Percentiles rank a stretch among this genome's conserved stretches.
Conservation (phyloP, 2,888 invertebrate species). For the Drosophila paranaensis region DNA sequence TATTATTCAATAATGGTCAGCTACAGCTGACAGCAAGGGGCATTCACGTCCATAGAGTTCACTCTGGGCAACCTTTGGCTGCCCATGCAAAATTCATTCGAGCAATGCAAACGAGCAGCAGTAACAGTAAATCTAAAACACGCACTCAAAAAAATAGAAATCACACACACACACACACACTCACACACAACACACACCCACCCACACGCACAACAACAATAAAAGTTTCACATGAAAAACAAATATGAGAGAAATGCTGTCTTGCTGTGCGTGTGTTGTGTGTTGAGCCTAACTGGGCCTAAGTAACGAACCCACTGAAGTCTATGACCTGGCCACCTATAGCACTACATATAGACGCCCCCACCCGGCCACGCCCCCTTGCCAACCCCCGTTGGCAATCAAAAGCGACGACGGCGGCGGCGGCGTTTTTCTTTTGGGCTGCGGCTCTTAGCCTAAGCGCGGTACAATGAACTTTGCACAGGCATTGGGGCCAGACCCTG, state of each 20-base stretch:
- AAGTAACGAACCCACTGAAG: constrained; percentile 41
- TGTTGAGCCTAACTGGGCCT: constrained; percentile 42
- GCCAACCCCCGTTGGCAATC: constrained; percentile 60
- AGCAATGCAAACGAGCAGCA: constrained; percentile 20
- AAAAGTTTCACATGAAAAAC: constrained; percentile 50
- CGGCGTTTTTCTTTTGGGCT: constrained; percentile 73
- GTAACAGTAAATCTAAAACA: constrained; percentile 41
- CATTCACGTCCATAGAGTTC: constrained; percentile 12
- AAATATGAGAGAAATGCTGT: constrained; percentile 53
- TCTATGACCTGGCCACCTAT: constrained; percentile 61
- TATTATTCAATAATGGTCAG: constrained; percentile 37
- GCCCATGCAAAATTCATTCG: constrained; percentile 44
- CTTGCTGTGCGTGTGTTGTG: constrained; percentile 45
- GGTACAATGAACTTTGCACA: constrained; percentile 74
- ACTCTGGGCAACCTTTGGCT: constrained; percentile 11
- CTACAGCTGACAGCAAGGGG: constrained; percentile 8
- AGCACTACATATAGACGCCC: constrained; percentile 34
- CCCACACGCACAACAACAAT: constrained; percentile 30
- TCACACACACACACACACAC: constrained; percentile 6
- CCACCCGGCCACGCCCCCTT: constrained; percentile 8
- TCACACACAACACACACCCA: not conserved
- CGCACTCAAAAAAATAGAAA: constrained; percentile 25
- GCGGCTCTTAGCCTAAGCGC: constrained; percentile 73
- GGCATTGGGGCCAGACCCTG: constrained; percentile 38
- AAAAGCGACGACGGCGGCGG: constrained; percentile 62